These are phyloP conservation scores for Caenorhabditis zanzibari DNA, from an alignment of 2,888 invertebrate species.

Conservation along the genomic window DNA sequence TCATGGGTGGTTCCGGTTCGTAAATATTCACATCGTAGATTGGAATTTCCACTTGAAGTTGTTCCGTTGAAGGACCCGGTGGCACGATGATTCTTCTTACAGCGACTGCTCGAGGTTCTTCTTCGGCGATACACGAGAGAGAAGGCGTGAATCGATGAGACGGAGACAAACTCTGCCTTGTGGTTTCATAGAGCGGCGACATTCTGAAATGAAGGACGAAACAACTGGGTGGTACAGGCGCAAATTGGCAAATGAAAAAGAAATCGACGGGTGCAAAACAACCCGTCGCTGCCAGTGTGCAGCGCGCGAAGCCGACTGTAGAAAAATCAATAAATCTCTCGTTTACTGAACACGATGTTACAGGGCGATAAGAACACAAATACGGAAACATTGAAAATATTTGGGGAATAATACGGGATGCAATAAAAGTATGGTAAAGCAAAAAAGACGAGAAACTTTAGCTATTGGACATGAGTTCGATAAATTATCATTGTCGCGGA, in stretches of 20 bases:
- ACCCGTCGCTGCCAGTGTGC: not conserved
- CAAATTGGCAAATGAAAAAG: not conserved
- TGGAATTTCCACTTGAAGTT: conserved; percentile 31
- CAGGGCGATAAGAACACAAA: conserved; percentile 24
- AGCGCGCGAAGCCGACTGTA: not conserved
- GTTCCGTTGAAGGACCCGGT: not conserved
- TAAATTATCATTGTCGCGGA: conserved; percentile 2
- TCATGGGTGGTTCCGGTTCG: conserved; percentile 13
- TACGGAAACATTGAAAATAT: not conserved
- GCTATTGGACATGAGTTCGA: not conserved
- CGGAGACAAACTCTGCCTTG: not conserved
- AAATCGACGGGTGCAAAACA: not conserved
- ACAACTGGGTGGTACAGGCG: not conserved
- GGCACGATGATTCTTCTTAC: conserved; percentile 29
- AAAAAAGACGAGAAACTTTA: not conserved
- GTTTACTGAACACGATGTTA: conserved; percentile 14
- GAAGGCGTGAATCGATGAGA: conserved; percentile 35
- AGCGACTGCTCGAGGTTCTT: conserved; percentile 22
- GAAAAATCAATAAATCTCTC: conserved; percentile 22
- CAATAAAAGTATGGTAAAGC: conserved; percentile 22
- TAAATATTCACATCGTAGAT: conserved; percentile 48
- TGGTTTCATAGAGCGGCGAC: conserved; percentile 24
- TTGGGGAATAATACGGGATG: conserved; percentile 11
- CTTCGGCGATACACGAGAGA: conserved; percentile 47
- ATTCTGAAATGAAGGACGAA: conserved; percentile 4